Evolutionary conservation across 2,113 vertebrate genomes (phyloP).

Genomic region (Phylloscopus trochiloides): DNA sequence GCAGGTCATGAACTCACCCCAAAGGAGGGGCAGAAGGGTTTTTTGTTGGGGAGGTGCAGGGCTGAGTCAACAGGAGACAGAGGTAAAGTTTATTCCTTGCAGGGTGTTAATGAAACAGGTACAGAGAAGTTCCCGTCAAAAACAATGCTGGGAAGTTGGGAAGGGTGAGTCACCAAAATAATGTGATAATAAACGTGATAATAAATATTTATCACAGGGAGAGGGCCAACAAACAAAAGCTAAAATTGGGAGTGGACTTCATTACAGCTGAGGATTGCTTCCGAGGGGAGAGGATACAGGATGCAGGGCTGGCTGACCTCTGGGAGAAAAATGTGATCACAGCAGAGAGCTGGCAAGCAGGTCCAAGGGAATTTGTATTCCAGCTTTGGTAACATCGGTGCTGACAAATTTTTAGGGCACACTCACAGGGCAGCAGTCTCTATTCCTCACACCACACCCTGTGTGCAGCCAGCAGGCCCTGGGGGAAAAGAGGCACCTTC

Average conservation of each 20-base stretch:
- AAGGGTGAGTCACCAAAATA: background rate
- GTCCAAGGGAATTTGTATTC: background rate
- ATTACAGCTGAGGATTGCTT: background rate
- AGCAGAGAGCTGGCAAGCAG: background rate
- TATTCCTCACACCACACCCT: background rate
- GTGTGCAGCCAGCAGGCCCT: background rate
- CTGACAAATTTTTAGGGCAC: background rate
- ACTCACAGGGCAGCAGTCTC: background rate
- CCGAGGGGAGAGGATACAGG: background rate
- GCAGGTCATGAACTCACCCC: background rate
- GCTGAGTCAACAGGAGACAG: background rate
- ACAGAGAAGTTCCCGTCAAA: background rate
- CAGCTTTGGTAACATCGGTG: background rate
- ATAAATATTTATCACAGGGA: background rate
- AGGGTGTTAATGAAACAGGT: slow-evolving; percentile 1
- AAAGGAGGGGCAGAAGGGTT: background rate
- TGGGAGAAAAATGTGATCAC: background rate
- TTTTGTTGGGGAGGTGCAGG: background rate
- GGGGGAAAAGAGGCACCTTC: background rate
- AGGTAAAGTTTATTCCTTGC: background rate
- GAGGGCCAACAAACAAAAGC: background rate
- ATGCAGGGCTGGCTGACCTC: background rate
- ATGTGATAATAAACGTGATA: background rate
- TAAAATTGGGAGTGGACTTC: background rate
- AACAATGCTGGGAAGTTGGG: background rate